Evolutionary conservation across 2,888 invertebrate genomes (phyloP).

Genomic region (Parnassius mnemosyne): DNA sequence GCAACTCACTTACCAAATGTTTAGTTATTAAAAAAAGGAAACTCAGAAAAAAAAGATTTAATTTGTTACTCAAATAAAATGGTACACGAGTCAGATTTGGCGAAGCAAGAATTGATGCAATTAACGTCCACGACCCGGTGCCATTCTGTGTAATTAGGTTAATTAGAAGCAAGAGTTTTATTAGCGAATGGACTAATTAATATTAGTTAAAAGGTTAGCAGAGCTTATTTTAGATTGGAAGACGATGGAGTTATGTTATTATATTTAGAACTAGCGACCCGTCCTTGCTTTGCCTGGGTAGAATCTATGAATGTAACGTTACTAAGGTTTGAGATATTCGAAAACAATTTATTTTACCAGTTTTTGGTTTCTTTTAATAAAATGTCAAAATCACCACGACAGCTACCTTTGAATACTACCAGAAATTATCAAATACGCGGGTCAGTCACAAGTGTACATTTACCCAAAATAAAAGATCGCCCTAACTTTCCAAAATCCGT

Average conservation of each 20-base stretch:
- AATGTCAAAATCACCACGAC: too few relatives aligned
- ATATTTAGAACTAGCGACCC: constrained; percentile 26
- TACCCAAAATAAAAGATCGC: too few relatives aligned
- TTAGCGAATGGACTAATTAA: constrained; percentile 67
- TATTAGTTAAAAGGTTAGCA: constrained; percentile 38
- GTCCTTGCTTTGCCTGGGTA: constrained; percentile 14
- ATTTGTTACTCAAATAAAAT: constrained; percentile 29
- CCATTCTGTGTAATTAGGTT: constrained; percentile 68
- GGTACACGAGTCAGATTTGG: constrained; percentile 42
- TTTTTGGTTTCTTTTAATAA: too few relatives aligned
- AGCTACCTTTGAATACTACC: too few relatives aligned
- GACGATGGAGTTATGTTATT: constrained; percentile 10
- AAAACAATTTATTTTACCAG: too few relatives aligned
- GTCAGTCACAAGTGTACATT: too few relatives aligned
- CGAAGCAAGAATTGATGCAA: constrained; percentile 42
- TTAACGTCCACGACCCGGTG: constrained; percentile 53
- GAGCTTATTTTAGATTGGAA: constrained; percentile 22
- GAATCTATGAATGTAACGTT: too few relatives aligned
- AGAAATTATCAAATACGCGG: too few relatives aligned
- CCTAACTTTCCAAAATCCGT: too few relatives aligned
- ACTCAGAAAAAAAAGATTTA: constrained; percentile 14
- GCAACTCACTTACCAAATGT: background rate
- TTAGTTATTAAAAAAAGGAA: background rate
- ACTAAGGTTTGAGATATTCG: too few relatives aligned
- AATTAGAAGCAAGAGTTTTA: constrained; percentile 66